Percentiles rank a stretch among this genome's conserved stretches.
Evolutionary conservation across 2,797 vertebrate species (phyloP).

Genomic region (Phataginus tricuspis): DNA sequence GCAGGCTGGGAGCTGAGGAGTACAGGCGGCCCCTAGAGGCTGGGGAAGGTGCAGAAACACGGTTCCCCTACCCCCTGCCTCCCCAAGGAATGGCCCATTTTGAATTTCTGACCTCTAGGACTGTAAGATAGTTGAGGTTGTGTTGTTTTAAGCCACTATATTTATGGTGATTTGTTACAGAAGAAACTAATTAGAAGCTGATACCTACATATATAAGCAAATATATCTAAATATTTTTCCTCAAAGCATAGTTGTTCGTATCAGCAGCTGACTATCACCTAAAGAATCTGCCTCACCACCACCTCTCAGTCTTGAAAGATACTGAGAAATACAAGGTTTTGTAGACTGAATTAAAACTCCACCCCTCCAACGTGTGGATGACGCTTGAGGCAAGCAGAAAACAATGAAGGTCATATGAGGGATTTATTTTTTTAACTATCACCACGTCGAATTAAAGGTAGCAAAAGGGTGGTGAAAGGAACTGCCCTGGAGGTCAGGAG

Average conservation of each 20-base stretch:
- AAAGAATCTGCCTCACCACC: background rate
- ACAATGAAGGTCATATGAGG: no score
- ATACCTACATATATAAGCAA: background rate
- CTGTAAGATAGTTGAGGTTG: background rate
- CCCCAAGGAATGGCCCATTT: background rate
- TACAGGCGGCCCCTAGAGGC: background rate
- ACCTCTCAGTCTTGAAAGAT: no score
- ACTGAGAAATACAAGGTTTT: no score
- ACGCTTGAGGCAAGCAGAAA: no score
- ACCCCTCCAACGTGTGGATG: no score
- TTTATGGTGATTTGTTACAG: background rate
- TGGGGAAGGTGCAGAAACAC: background rate
- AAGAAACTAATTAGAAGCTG: background rate
- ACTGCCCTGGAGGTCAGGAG: background rate
- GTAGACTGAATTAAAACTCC: no score
- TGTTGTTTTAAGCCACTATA: background rate
- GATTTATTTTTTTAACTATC: background rate
- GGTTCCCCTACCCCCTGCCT: background rate
- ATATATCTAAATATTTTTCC: background rate
- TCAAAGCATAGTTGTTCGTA: background rate
- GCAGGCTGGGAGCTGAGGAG: background rate
- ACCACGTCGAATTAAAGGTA: background rate
- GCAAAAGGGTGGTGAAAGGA: background rate
- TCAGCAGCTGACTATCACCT: background rate
- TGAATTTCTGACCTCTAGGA: background rate